Evolutionary conservation across 2,113 vertebrate genomes (phyloP).

Genomic region (pig (Sus scrofa)): T2T-Sscrofa CM000826.6:130835001-130835500

Average conservation of each 20-base stretch:
- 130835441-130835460: background rate
- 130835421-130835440: slow-evolving; percentile 31
- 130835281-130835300: background rate
- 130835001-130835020: background rate
- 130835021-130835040: background rate
- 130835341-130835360: background rate
- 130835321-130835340: background rate
- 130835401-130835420: background rate
- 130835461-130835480: background rate
- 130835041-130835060: background rate
- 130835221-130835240: background rate
- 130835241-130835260: background rate
- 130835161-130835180: background rate
- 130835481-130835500: background rate
- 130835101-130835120: no score
- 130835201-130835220: background rate
- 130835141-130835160: no score
- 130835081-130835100: no score
- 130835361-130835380: background rate
- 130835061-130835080: background rate
- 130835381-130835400: background rate
- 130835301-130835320: background rate
- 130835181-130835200: background rate
- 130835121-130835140: no score
- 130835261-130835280: background rate